Evolutionary conservation across 1,140 invertebrate genomes (phyloP), one percentile per base, ranked within the genome.

Genomic region (Drosophila kikkawai): DNA sequence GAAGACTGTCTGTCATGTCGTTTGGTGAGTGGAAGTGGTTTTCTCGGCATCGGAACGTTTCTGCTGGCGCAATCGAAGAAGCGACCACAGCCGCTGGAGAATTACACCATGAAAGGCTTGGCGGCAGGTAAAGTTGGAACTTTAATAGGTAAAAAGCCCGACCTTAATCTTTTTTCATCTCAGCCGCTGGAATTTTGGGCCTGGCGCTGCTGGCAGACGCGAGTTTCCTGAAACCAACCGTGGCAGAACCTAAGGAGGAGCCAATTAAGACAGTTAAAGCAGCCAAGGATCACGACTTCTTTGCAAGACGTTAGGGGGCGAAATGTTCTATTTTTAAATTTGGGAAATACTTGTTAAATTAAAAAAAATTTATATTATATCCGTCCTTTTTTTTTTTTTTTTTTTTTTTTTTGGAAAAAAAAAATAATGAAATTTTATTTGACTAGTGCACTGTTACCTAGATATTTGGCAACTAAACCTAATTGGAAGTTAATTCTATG

Each of bases 141-240:
- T 32, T 22, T 4, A 11, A 0, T 36, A 4, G 2, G 17, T 13
- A 29, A 0, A 11, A 9, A 50, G 5, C 1, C 6, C 8, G 45
- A 29, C 0, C 19, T 9, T 9, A 22, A 44, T 29, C 0, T 3
- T 1, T 7, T 26, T n/a, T 36, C 22, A 7, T 12, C 11, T 7
- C 7, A 34, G 85, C 69, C 58, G 79, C 73, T 51, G 85, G 82
- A 11, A 41, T 76, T 3, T 12, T 90, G 51, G 86, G 85, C 4
- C 63, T 85, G 13, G 85, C 85, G 22, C 86, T 86, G 1, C 47
- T 90, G 39, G 86, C 75, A 15, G 75, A 90, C 59, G 85, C 86
- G 12, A 61, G 56, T 11, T 90, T 90, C n/a, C 22, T 90, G 2
- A 91, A 90, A 22, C 60, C 85, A 3, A 58, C 44, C 3, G 15